Conservation (phyloP, 2,113 vertebrate genomes). For the Rhizomys pruinosus region DNA sequence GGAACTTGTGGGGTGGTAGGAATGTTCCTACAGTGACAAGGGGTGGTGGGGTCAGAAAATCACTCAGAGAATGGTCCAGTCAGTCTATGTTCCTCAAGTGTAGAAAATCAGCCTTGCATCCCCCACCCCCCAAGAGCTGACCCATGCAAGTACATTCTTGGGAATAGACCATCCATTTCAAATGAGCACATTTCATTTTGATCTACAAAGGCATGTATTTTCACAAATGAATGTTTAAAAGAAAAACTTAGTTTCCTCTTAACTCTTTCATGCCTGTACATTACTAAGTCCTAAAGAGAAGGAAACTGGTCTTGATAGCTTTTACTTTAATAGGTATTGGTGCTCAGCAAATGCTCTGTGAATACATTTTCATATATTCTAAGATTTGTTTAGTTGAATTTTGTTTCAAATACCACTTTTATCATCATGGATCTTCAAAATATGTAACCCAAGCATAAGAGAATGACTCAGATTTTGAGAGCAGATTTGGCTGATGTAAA, state of each 20-base stretch:
- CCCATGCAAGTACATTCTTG: slow-evolving; percentile 60
- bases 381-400: not conserved
- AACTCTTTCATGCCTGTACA: slow-evolving; percentile 40
- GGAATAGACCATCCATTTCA: slow-evolving; percentile 70
- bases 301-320: not conserved
- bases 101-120: slow-evolving; percentile 55
- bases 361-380: not conserved
- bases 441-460: not conserved
- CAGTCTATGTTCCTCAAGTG: not conserved
- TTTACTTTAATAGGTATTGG: slow-evolving; percentile 16
- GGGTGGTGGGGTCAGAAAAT: not conserved
- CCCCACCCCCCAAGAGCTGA: slow-evolving; percentile 65
- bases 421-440: not conserved
- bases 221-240: slow-evolving; percentile 39
- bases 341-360: not conserved
- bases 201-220: slow-evolving; percentile 61
- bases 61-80: not conserved
- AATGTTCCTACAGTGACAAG: not conserved
- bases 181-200: slow-evolving; percentile 77
- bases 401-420: not conserved
- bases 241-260: slow-evolving; percentile 20
- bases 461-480: slow-evolving; percentile 6
- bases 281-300: not conserved
- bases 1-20: not conserved
- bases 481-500: slow-evolving; percentile 36